These are phyloP conservation scores for Tanypteryx hageni DNA, from an alignment of 2,888 invertebrate species.

Conservation along the genomic window DNA sequence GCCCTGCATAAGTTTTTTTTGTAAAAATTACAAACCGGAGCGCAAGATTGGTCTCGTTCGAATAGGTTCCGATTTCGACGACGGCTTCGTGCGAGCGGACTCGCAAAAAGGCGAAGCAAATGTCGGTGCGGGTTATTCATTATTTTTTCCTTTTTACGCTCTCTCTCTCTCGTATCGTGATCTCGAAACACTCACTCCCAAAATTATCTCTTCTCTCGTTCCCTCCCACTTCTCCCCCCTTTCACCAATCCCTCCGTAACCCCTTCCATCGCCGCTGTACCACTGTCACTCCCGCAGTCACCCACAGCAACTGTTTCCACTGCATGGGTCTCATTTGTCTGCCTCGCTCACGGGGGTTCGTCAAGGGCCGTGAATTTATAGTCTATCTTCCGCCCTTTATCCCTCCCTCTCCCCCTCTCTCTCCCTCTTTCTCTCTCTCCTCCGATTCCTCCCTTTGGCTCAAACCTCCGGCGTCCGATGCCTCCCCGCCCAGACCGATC, in stretches of 20 bases:
- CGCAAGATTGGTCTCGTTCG: not conserved
- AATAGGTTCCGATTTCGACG: not conserved
- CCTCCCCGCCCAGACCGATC: constrained; percentile 11
- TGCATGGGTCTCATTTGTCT: not conserved
- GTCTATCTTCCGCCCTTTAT: constrained; percentile 67
- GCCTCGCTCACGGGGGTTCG: not conserved
- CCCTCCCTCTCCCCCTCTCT: constrained; percentile 65
- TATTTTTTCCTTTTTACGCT: not conserved
- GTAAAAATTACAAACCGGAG: not conserved
- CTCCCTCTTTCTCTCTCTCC: not conserved
- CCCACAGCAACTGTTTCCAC: not conserved
- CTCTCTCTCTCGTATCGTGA: not conserved
- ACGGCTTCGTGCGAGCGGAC: not conserved
- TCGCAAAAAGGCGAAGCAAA: not conserved
- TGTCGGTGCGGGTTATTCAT: not conserved
- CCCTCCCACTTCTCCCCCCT: not conserved
- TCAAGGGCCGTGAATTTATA: not conserved
- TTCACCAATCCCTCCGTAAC: no score
- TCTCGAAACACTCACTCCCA: not conserved
- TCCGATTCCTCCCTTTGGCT: not conserved
- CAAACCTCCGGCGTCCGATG: no score
- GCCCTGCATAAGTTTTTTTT: not conserved
- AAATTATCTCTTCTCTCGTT: not conserved
- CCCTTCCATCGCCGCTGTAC: no score
- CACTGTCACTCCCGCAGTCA: no score